Percentiles rank a stretch among this genome's conserved stretches.
Evolutionary conservation across 2,888 invertebrate genomes (phyloP).

Genomic region (Heliconius aoede): DNA sequence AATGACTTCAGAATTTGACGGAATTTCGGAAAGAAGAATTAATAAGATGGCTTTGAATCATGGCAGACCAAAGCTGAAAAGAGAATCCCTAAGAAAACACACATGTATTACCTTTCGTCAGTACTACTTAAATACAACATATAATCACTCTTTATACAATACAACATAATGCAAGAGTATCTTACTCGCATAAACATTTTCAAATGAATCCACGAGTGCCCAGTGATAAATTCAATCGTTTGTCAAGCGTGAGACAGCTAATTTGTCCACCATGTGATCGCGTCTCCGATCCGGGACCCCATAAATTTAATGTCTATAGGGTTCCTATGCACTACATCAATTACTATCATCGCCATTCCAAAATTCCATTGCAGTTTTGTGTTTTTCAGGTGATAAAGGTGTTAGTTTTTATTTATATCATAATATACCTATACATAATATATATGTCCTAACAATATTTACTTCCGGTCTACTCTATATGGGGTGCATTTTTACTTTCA

Average conservation of each 20-base stretch:
- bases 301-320: constrained; percentile 58
- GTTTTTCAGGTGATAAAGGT: constrained; percentile 37
- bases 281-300: constrained; percentile 52
- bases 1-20: too few species aligned
- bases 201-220: constrained; percentile 30
- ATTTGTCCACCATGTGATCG: constrained; percentile 71
- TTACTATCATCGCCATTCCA: constrained; percentile 45
- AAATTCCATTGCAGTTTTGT: constrained; percentile 36
- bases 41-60: too few species aligned
- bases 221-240: constrained; percentile 55
- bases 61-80: background rate
- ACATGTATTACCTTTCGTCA: background rate
- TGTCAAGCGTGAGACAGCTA: constrained; percentile 71
- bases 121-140: background rate
- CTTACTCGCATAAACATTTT: constrained; percentile 4
- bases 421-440: too few species aligned
- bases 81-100: background rate
- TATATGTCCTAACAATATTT: too few species aligned
- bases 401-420: too few species aligned
- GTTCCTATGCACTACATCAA: constrained; percentile 49
- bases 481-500: too few species aligned
- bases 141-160: background rate
- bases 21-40: too few species aligned
- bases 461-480: too few species aligned
- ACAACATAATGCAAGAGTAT: background rate